Percentiles rank a stretch among this genome's conserved stretches.
These are phyloP conservation scores for Emesis furor DNA, from an alignment of 2,888 invertebrate genomes.

Conservation along the genomic window DNA sequence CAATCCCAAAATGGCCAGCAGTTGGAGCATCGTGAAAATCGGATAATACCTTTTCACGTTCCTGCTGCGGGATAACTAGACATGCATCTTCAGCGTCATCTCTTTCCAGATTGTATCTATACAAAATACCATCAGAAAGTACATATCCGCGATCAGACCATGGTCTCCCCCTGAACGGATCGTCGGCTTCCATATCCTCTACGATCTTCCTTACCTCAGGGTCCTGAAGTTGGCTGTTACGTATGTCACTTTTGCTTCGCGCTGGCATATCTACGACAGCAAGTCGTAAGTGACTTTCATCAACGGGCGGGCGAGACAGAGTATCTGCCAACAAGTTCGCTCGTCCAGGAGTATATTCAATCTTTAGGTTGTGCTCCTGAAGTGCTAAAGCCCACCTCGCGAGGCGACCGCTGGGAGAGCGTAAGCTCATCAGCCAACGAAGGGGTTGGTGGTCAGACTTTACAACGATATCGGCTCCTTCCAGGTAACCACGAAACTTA, in stretches of 20 bases:
- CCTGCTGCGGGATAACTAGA: conserved; percentile 7
- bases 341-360: not conserved
- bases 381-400: not conserved
- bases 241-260: not conserved
- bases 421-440: not conserved
- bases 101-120: not conserved
- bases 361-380: not conserved
- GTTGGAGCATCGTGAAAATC: conserved; percentile 11
- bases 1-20: conserved; percentile 21
- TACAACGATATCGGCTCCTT: not conserved
- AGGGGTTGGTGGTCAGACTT: not conserved
- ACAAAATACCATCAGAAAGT: conserved; percentile 32
- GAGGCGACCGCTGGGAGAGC: not conserved
- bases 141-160: conserved; percentile 55
- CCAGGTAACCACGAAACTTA: conserved; percentile 38
- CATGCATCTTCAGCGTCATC: not conserved
- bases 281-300: not conserved
- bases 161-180: conserved; percentile 48
- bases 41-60: not conserved
- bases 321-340: not conserved
- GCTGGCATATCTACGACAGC: not conserved
- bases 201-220: conserved; percentile 52
- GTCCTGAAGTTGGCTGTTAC: conserved; percentile 28
- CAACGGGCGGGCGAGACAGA: not conserved
- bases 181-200: conserved; percentile 55